Base-by-base conservation (phyloP, 1,140 invertebrate genomes). In the Goniozus legneri region DNA sequence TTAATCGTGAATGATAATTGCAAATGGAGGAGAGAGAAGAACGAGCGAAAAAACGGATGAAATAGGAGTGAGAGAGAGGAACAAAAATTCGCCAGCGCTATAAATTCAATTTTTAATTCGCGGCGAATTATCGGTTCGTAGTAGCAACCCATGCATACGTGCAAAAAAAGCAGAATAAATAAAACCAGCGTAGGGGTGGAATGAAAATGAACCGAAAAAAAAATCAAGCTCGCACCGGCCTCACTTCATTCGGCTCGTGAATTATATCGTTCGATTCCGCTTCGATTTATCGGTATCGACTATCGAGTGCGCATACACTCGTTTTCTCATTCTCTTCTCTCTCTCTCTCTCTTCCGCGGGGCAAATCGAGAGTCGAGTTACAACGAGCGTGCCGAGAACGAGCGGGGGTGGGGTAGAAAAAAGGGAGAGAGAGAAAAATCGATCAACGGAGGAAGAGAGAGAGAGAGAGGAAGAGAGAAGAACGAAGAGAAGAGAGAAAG, bases 401-500 rank as follows among this genome's bases (percentile, higher is more conserved):
- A 8, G 10, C n/a, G 12, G 16, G 33, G 27, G 37, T 12, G n/a
- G 19, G 38, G 15, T 16, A 33, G 10, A n/a, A n/a, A n/a, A n/a
- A n/a, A 16, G 15, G 34, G 18, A 22, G 43, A 37, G 31, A 46
- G 27, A 16, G 34, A 51, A 22, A 2, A 34, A 33, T 22, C n/a
- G 20, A 39, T 21, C 15, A 16, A 24, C 32, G 13, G 19, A 39
- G 22, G 13, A 33, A 7, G 35, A 0, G 42, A 33, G 36, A 37
- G 36, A 24, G 32, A 33, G 34, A 40, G 35, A 50, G 35, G 55
- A 27, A 16, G 44, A 45, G 45, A 53, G 55, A 58, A n/a, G n/a
- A n/a, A n/a, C n/a, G n/a, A n/a, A n/a, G n/a, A n/a, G n/a, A n/a
- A n/a, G n/a, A n/a, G n/a, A n/a, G n/a, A n/a, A n/a, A n/a, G n/a